These are phyloP conservation scores for Disparrhopalites patrizii DNA, from an alignment of 2,888 invertebrate species.

Conservation along the genomic window DNA sequence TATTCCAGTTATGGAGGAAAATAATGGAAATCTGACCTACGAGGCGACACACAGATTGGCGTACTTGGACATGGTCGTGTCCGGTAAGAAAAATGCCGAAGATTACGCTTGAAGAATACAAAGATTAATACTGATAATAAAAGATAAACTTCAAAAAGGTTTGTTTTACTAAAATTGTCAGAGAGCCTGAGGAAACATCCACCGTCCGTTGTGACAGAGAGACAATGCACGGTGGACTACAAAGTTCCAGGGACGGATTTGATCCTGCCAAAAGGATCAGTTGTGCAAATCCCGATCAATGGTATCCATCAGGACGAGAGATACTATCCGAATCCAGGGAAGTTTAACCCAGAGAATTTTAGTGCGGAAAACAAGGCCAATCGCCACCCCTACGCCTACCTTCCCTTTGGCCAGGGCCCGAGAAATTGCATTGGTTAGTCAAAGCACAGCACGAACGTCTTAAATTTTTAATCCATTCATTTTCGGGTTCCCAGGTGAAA, in stretches of 20 bases:
- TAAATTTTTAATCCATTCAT: background rate
- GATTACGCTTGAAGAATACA: background rate
- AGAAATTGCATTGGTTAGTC: conserved; percentile 26
- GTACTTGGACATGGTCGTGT: conserved; percentile 40
- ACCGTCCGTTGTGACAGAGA: conserved; percentile 9
- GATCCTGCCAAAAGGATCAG: conserved; percentile 13
- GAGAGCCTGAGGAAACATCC: conserved; percentile 28
- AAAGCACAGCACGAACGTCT: background rate
- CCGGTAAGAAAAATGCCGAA: conserved; percentile 30
- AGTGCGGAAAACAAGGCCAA: conserved; percentile 6
- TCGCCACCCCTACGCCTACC: background rate
- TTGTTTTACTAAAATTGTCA: conserved; percentile 12
- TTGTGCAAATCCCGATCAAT: conserved; percentile 49
- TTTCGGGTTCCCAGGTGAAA: too few species aligned
- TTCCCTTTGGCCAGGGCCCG: background rate
- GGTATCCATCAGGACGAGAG: background rate
- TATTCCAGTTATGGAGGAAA: background rate
- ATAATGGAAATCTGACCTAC: conserved; percentile 35
- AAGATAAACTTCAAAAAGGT: background rate
- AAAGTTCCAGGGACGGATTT: conserved; percentile 18
- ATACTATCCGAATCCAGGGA: background rate
- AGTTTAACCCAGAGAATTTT: conserved; percentile 4
- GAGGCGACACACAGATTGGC: conserved; percentile 27
- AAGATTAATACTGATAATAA: background rate
- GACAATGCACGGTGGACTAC: conserved; percentile 22